Base-by-base conservation (phyloP, 2,797 vertebrate species). In the Moxostoma hubbsi region DNA sequence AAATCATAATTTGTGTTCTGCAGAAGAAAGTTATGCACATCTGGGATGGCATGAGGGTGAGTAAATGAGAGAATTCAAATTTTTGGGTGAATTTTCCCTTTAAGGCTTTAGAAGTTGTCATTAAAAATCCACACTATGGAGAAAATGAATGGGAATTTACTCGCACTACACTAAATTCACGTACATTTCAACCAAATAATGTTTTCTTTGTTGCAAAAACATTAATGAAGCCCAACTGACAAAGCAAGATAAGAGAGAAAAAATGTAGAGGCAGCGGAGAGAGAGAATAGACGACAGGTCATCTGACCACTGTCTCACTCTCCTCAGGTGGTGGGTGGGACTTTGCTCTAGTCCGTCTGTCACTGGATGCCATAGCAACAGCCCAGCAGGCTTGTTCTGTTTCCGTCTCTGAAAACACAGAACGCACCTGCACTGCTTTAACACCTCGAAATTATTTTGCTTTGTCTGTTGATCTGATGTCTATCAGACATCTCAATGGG, bases 311-410 rank as follows among this genome's bases (percentile, higher is more conserved):
- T 59, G 43, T 78, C 55, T 81, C 72, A 49, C 24, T 81, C 81
- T 74, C 72, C 0, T 49, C 81, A 79, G 84, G 84, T 81, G 78
- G 78, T 78, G 75, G 81, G 79, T 8, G 78, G 81, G 61, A 67
- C 79, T 81, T 80, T 16, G 46, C 78, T 55, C 57, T 64, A 15
- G 51, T 62, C 75, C 65, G 62, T 83, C 81, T 81, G 79, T 85
- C 75, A 69, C 75, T 12, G 57, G 77, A 75, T 15, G 16, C 53
- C 58, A 73, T 73, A 72, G 81, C 71, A 81, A 76, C 75, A 68
- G 59, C 70, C 64, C 75, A 81, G 71, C 74, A 75, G 65, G 62
- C 54, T 76, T 73, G 77, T 73, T 81, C 51, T 51, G 49, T 69
- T 71, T 79, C 55, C 57, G 51, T 7, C 65, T 10, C 78, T 66